A percentile compares a stretch with the other conserved stretches of the same genome.
Conservation (phyloP, 2,113 vertebrate species). For the Epinephelus cyanopodus region DNA sequence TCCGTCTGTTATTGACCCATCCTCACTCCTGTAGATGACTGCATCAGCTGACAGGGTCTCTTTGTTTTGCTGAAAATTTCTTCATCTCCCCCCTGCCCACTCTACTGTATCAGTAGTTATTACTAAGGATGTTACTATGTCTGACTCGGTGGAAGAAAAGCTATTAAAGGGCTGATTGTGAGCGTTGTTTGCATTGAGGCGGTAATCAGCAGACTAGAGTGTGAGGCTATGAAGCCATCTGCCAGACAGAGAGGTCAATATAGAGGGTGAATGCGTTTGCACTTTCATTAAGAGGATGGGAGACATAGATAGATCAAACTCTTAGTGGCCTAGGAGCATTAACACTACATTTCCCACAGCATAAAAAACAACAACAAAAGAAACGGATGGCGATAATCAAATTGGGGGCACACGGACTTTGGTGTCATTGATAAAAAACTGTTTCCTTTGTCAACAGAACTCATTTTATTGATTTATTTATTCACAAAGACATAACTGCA, state of each 20-base stretch:
- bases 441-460: constrained; percentile 28
- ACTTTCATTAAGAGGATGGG: constrained; percentile 48
- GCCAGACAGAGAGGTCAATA: constrained; percentile 59
- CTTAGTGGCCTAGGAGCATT: constrained; percentile 36
- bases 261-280: constrained; percentile 42
- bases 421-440: constrained; percentile 6
- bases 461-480: constrained; percentile 53
- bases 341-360: constrained; percentile 27
- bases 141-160: constrained; percentile 55
- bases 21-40: constrained; percentile 49
- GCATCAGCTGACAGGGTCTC: constrained; percentile 51
- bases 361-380: constrained; percentile 19
- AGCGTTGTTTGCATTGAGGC: constrained; percentile 78
- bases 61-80: constrained; percentile 62
- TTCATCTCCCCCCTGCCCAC: constrained; percentile 61
- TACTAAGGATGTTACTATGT: constrained; percentile 66
- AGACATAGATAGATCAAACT: constrained; percentile 34
- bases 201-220: constrained; percentile 30
- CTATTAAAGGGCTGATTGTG: constrained; percentile 71
- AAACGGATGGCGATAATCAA: constrained; percentile 42
- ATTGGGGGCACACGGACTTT: constrained; percentile 5
- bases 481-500: constrained; percentile 32
- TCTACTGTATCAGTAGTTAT: constrained; percentile 74
- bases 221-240: constrained; percentile 60
- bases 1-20: constrained; percentile 72